Percentiles rank a stretch among this genome's conserved stretches.
Evolutionary conservation across 1,140 invertebrate genomes (phyloP).

Genomic region (Drusus annulatus): DNA sequence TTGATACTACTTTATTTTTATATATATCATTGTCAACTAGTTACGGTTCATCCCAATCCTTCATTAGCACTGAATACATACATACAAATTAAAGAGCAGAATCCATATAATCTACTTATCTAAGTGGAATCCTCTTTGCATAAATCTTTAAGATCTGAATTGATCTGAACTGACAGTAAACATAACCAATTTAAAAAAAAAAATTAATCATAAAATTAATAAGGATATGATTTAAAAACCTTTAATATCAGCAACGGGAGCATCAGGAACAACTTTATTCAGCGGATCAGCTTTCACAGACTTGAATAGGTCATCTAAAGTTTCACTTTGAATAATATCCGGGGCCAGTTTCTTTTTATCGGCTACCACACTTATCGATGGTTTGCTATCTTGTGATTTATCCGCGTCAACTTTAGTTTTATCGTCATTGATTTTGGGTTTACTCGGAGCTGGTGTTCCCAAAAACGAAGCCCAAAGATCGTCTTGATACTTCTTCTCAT

Average conservation of each 20-base stretch:
- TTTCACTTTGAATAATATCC: background rate
- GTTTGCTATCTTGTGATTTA: background rate
- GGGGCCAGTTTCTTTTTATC: background rate
- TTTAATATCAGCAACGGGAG: background rate
- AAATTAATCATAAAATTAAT: background rate
- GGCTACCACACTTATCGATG: background rate
- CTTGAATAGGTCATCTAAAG: constrained; percentile 7
- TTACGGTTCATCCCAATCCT: no score
- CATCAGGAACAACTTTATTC: background rate
- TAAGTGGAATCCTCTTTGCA: no score
- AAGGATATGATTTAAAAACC: background rate
- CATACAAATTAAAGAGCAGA: no score
- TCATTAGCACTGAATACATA: no score
- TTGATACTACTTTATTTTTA: no score
- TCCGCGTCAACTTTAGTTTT: background rate
- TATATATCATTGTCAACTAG: no score
- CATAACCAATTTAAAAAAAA: no score
- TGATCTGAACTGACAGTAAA: no score
- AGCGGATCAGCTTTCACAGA: background rate
- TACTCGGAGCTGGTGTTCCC: constrained; percentile 65
- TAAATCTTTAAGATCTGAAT: no score
- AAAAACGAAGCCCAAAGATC: constrained; percentile 84
- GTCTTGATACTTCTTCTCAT: constrained; percentile 79
- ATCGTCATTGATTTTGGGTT: constrained; percentile 16
- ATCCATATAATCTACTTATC: no score